A percentile compares a stretch with the other conserved stretches of the same genome.
These are phyloP conservation scores for Amaurobius ferox DNA, from an alignment of 2,888 invertebrate species.

Conservation along the genomic window DNA sequence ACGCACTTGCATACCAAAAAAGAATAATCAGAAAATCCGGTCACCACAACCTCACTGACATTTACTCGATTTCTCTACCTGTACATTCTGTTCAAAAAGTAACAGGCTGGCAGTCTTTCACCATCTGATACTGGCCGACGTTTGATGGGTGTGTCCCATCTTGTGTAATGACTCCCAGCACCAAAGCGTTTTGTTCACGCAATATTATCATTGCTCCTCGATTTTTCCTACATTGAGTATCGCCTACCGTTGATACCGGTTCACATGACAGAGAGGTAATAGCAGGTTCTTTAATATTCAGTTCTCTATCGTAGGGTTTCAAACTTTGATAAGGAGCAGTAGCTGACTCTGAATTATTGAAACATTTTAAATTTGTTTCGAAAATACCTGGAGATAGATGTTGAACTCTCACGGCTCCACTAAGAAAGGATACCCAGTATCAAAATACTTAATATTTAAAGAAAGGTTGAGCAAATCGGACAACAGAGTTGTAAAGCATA, in stretches of 20 bases:
- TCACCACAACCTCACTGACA: conserved; percentile 39
- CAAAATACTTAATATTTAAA: too few species aligned
- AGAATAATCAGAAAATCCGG: neutral
- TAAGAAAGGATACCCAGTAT: too few species aligned
- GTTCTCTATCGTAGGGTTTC: conserved; percentile 21
- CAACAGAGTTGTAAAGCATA: too few species aligned
- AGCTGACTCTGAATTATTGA: conserved; percentile 64
- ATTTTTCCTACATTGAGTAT: conserved; percentile 37
- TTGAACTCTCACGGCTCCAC: too few species aligned
- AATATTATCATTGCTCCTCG: conserved; percentile 52
- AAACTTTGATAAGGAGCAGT: conserved; percentile 61
- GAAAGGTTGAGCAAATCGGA: too few species aligned
- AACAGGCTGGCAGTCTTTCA: conserved; percentile 45
- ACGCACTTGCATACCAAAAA: too few species aligned
- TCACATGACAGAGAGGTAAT: conserved; percentile 21
- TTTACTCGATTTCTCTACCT: conserved; percentile 61
- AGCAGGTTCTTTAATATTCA: conserved; percentile 64
- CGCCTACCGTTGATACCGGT: conserved; percentile 44
- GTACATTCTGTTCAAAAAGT: conserved; percentile 62
- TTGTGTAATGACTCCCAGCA: conserved; percentile 29
- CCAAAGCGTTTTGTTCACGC: conserved; percentile 63
- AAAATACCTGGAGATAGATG: too few species aligned
- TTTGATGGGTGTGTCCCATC: conserved; percentile 53
- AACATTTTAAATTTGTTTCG: conserved; percentile 53
- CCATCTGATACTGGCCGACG: conserved; percentile 28